phyloP scores from a whole-genome alignment of 2,797 vertebrate species.

The Lutjanus campechanus region DNA sequence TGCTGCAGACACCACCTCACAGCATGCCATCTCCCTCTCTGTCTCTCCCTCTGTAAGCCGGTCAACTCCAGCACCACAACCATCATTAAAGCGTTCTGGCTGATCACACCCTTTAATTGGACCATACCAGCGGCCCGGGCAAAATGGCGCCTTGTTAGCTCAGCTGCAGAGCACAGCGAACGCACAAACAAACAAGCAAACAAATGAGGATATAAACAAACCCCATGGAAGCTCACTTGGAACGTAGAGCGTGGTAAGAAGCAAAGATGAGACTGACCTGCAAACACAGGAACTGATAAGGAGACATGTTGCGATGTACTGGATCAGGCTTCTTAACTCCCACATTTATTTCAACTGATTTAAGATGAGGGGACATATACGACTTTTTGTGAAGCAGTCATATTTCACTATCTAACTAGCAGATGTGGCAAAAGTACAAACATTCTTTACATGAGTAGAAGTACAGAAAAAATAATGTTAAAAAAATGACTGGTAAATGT shows the following conservation, averaged over 20 bases:
- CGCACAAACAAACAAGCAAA: constrained; percentile 80
- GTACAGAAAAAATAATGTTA: too few relatives aligned
- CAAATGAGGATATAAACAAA: constrained; percentile 76
- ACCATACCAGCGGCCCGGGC: constrained; percentile 72
- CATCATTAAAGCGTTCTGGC: constrained; percentile 89
- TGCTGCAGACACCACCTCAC: constrained; percentile 77
- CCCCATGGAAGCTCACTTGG: constrained; percentile 56
- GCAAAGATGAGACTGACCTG: constrained; percentile 51
- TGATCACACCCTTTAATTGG: constrained; percentile 90
- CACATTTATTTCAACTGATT: constrained; percentile 27
- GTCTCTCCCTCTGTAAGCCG: constrained; percentile 57
- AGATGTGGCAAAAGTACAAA: neutral
- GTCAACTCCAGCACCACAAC: constrained; percentile 79
- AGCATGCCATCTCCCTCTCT: constrained; percentile 69
- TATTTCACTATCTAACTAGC: constrained; percentile 16
- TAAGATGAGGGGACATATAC: neutral
- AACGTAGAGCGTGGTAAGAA: constrained; percentile 38
- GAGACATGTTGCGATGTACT: constrained; percentile 28
- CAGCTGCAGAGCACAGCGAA: constrained; percentile 79
- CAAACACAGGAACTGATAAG: constrained; percentile 54
- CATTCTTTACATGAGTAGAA: too few relatives aligned
- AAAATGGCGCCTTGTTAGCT: constrained; percentile 86
- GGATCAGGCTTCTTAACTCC: constrained; percentile 16
- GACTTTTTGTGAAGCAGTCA: constrained; percentile 18
- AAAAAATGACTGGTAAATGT: too few relatives aligned